These are phyloP conservation scores for Achroia grisella DNA, from an alignment of 1,140 invertebrate genomes.

Conservation along the genomic window DNA sequence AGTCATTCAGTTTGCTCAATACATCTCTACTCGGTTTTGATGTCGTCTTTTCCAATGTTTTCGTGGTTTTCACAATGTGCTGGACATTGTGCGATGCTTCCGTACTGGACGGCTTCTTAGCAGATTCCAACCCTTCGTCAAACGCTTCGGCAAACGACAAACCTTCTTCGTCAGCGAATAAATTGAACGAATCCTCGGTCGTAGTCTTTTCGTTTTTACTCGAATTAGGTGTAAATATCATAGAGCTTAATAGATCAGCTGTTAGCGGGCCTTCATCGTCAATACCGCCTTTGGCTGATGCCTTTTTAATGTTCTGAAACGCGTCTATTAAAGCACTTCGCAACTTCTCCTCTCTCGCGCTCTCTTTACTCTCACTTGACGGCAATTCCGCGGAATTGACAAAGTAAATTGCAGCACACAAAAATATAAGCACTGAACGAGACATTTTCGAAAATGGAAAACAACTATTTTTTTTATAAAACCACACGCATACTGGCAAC, in stretches of 20 bases:
- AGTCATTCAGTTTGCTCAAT: conserved; percentile 37
- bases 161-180: conserved; percentile 58
- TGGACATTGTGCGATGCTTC: conserved; percentile 61
- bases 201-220: conserved; percentile 24
- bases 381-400: conserved; percentile 32
- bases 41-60: conserved; percentile 39
- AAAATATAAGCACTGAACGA: conserved; percentile 43
- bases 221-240: conserved; percentile 20
- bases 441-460: conserved; percentile 32
- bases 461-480: background rate
- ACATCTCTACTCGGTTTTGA: conserved; percentile 38
- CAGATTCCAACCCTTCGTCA: conserved; percentile 25
- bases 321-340: conserved; percentile 62
- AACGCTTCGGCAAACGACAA: conserved; percentile 52
- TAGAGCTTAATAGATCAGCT: conserved; percentile 47
- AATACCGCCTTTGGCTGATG: conserved; percentile 45
- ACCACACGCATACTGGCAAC: background rate
- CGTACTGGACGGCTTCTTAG: conserved; percentile 34
- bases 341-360: conserved; percentile 52
- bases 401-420: conserved; percentile 29
- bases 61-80: conserved; percentile 52
- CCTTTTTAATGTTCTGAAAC: conserved; percentile 65
- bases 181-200: conserved; percentile 44
- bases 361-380: conserved; percentile 36
- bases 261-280: conserved; percentile 38